These are phyloP conservation scores for Noturus placidus DNA, from an alignment of 2,113 vertebrate genomes.

Conservation along the genomic window DNA sequence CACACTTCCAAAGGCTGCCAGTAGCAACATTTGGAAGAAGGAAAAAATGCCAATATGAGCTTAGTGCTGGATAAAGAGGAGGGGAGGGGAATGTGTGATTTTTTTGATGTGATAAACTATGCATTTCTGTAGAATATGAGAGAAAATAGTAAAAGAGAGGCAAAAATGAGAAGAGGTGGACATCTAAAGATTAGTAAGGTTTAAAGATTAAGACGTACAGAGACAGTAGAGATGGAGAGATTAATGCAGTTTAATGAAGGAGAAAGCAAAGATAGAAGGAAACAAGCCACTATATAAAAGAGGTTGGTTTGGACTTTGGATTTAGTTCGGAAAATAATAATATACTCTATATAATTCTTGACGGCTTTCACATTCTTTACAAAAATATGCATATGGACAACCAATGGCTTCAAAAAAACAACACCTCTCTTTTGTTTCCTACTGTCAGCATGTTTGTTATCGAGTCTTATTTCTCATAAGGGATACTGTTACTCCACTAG, in stretches of 20 bases:
- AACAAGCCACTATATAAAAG: conserved; percentile 43
- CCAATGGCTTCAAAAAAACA: conserved; percentile 31
- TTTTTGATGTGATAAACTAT: conserved; percentile 29
- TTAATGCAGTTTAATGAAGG: neutral
- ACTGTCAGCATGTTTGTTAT: conserved; percentile 4
- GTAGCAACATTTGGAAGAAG: conserved; percentile 49
- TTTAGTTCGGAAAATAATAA: conserved; percentile 58
- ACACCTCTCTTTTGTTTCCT: neutral
- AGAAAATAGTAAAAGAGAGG: conserved; percentile 55
- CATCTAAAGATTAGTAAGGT: no score
- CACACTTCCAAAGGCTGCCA: conserved; percentile 55
- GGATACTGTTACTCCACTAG: neutral
- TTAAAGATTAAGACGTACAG: conserved; percentile 19
- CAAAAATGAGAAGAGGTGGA: conserved; percentile 12
- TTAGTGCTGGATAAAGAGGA: conserved; percentile 66
- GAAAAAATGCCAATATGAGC: conserved; percentile 59
- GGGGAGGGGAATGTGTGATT: conserved; percentile 63
- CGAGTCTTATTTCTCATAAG: conserved; percentile 11
- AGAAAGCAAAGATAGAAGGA: neutral
- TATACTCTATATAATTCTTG: conserved; percentile 50
- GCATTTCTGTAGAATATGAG: neutral
- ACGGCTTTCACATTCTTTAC: conserved; percentile 22
- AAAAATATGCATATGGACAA: conserved; percentile 40
- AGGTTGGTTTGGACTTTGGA: conserved; percentile 54
- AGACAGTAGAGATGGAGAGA: neutral